Conservation (phyloP, 2,113 vertebrate genomes). For the Oreochromis spilurus region DNA sequence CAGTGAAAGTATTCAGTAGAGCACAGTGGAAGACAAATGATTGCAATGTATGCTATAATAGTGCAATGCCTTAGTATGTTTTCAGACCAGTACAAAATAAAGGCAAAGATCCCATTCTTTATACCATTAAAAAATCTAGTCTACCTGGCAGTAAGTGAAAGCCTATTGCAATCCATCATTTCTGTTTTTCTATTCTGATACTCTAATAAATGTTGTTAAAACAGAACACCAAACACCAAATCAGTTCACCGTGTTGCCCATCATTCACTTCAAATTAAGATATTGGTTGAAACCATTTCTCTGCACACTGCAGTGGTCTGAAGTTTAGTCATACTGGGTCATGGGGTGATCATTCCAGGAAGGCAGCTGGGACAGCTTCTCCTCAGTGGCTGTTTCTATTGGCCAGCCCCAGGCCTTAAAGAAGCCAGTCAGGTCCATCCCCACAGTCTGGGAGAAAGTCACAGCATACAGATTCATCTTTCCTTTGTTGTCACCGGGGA, state of each 20-base stretch:
- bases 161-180: not conserved
- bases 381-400: slow-evolving; percentile 50
- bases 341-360: slow-evolving; percentile 75
- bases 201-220: slow-evolving; percentile 71
- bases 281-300: not conserved
- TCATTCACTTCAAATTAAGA: slow-evolving; percentile 7
- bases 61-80: not conserved
- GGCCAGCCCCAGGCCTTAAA: slow-evolving; percentile 82
- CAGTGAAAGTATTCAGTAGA: not conserved
- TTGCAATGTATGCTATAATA: not conserved
- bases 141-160: too few species aligned
- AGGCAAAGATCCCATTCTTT: not conserved
- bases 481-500: slow-evolving; percentile 52
- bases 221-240: slow-evolving; percentile 70
- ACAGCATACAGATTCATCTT: slow-evolving; percentile 80
- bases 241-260: slow-evolving; percentile 77
- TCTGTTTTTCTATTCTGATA: slow-evolving; percentile 71
- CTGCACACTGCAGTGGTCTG: not conserved
- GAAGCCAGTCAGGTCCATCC: slow-evolving; percentile 73
- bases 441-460: slow-evolving; percentile 73
- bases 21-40: not conserved
- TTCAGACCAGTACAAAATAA: not conserved
- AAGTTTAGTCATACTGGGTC: slow-evolving; percentile 35
- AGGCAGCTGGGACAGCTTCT: slow-evolving; percentile 66
- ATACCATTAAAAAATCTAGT: too few species aligned